phyloP scores from a whole-genome alignment of 2,888 invertebrate genomes.

The Muschampia plurimacula region DNA sequence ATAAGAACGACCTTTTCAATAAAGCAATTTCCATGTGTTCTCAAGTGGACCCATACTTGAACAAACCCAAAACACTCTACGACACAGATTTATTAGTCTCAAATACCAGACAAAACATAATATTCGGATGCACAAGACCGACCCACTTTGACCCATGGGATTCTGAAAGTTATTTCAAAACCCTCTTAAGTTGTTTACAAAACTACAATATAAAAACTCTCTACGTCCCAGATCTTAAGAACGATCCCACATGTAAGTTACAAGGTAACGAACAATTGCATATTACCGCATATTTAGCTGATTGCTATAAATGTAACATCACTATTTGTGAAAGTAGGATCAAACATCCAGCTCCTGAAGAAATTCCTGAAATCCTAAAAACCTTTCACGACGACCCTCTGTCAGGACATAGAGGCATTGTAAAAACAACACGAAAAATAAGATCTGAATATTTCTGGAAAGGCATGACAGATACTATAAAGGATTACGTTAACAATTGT shows the following conservation, averaged over 20 bases:
- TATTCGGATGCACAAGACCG: slow-evolving; percentile 44
- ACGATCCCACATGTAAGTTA: slow-evolving; percentile 45
- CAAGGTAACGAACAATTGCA: slow-evolving; percentile 48
- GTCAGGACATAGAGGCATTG: slow-evolving; percentile 52
- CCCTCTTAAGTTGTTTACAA: slow-evolving; percentile 48
- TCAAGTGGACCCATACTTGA: slow-evolving; percentile 46
- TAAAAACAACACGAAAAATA: slow-evolving; percentile 54
- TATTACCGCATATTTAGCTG: slow-evolving; percentile 51
- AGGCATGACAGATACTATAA: slow-evolving; percentile 53
- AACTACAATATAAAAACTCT: slow-evolving; percentile 35
- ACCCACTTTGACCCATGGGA: slow-evolving; percentile 50
- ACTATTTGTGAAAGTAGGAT: slow-evolving; percentile 51
- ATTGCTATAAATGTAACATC: slow-evolving; percentile 49
- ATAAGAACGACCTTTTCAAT: slow-evolving; percentile 48
- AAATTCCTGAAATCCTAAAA: slow-evolving; percentile 53
- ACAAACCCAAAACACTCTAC: slow-evolving; percentile 49
- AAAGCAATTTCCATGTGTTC: slow-evolving; percentile 47
- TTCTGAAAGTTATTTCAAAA: slow-evolving; percentile 54
- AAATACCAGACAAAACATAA: slow-evolving; percentile 22
- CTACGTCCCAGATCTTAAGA: slow-evolving; percentile 49
- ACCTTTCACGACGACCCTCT: slow-evolving; percentile 52
- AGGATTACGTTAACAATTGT: slow-evolving; percentile 51
- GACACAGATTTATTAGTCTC: slow-evolving; percentile 40
- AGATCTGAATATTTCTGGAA: slow-evolving; percentile 53
- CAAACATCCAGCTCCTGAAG: slow-evolving; percentile 44